Evolutionary conservation across 2,888 invertebrate species (phyloP), one percentile per base, ranked within the genome.

Genomic region (Heliconius ismenius): DNA sequence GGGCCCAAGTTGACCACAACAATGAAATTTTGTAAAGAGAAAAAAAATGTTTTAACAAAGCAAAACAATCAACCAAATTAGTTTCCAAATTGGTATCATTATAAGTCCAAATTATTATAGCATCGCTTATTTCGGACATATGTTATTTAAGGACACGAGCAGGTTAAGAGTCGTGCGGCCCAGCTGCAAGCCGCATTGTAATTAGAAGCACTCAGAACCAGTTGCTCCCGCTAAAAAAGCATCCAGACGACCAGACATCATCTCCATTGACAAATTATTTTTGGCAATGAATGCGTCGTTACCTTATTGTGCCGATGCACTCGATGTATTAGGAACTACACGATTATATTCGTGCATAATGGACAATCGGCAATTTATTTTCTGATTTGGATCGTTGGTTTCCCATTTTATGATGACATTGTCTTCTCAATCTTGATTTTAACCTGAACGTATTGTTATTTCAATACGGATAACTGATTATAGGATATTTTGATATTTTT

Each of bases 271-370:
- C 73, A 67, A 78, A 69, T 78, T 79, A 80, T 83, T 82, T 83
- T 83, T 79, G 82, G 80, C 77, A 78, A 78, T 80, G 82, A 80
- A 81, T 80, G 79, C 74, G 76, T 76, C 76, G 79, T 81, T 82
- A 77, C 80, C 78, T 81, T 81, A 80, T 80, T 79, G 76, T 80
- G 78, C 80, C 79, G 81, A 81, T 82, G 81, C 81, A 82, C 81
- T 84, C 83, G 78, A 84, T 83, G 77, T 82, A 81, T 81, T 76
- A 80, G 79, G 78, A 81, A 81, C 82, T 83, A 81, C 81, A 83
- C 83, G 81, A 81, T 83, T 82, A 83, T 84, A 86, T 86, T 83
- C 84, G 82, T 81, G 81, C 79, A 80, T 77, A 83, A 82, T 82
- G 78, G 76, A 81, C 81, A 80, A 82, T 82, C 79, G 74, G 76